Evolutionary conservation across 2,113 vertebrate genomes (phyloP).

Genomic region (Todiramphus saurophagus): DNA sequence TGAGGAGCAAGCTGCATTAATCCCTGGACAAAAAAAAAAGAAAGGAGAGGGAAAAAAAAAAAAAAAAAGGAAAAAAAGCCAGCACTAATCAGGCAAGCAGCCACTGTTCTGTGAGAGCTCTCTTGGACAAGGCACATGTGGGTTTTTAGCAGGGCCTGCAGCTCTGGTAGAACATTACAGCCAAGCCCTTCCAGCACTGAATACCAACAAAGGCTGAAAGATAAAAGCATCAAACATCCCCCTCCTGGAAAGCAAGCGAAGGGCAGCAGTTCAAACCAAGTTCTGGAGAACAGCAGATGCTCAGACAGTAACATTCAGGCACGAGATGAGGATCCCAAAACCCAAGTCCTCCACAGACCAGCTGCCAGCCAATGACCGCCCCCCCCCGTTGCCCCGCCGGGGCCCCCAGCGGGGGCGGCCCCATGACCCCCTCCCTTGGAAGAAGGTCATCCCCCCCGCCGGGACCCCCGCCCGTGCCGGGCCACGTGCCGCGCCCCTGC

Average conservation of each 20-base stretch:
- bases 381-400: too few species aligned
- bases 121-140: slow-evolving; percentile 37
- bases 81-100: slow-evolving; percentile 51
- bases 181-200: slow-evolving; percentile 48
- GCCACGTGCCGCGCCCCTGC: too few species aligned
- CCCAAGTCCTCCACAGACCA: not conserved
- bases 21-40: not conserved
- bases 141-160: slow-evolving; percentile 52
- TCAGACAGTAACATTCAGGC: not conserved
- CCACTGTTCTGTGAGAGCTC: not conserved
- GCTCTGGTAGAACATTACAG: slow-evolving; percentile 47
- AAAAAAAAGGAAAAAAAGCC: not conserved
- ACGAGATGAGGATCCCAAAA: not conserved
- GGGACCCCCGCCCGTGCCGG: too few species aligned
- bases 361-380: not conserved
- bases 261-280: slow-evolving; percentile 65
- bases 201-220: slow-evolving; percentile 59
- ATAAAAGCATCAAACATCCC: slow-evolving; percentile 63
- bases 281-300: slow-evolving; percentile 55
- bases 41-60: not conserved
- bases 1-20: slow-evolving; percentile 46
- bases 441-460: too few species aligned
- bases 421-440: too few species aligned
- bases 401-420: too few species aligned
- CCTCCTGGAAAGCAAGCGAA: slow-evolving; percentile 56